Evolutionary conservation across 1,140 invertebrate genomes (phyloP), one percentile per base, ranked within the genome.

Genomic region (Bombus ignitus): DNA sequence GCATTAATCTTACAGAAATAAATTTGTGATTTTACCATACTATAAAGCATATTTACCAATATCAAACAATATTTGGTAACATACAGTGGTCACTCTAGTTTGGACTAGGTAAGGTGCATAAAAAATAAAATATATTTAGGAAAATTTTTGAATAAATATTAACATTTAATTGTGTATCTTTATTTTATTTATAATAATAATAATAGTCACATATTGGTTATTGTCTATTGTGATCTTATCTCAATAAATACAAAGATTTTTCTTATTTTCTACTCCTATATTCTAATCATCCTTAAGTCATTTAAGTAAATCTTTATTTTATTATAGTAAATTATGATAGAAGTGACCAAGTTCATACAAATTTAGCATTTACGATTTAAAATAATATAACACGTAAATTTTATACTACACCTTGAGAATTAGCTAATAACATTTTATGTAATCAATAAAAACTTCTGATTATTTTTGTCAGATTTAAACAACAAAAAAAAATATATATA

Each of bases 41-140:
- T 2, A 15, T 72, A 94, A 83, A 57, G 91, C 86, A 35, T 47
- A 35, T 62, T 91, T 81, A 35, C 87, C 83, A 39, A 92, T 68
- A 5, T 91, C 79, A 42, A 87, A 78, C 18, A 92, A 81, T 37
- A 91, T 85, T 76, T 89, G 71, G 42, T 53, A 72, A 28, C 78
- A n/a, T 22, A 62, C 32, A 37, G 70, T 8, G 10, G 39, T 83
- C 1, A 35, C 35, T 42, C 79, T 87, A 22, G 13, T 80, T 88
- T 75, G 87, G 81, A 90, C 91, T 93, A 89, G 32, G 32, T 90
- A 89, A 92, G 59, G 62, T 85, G 66, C 86, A 86, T 84, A 89
- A 87, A 72, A n/a, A 28, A 89, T 59, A 84, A 35, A 81, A 65
- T 74, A 13, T 78, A 57, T 25, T 88, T 88, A 77, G 59, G 74